Conservation (phyloP, 2,888 invertebrate genomes). For the Pristionchus fissidentatus region DNA sequence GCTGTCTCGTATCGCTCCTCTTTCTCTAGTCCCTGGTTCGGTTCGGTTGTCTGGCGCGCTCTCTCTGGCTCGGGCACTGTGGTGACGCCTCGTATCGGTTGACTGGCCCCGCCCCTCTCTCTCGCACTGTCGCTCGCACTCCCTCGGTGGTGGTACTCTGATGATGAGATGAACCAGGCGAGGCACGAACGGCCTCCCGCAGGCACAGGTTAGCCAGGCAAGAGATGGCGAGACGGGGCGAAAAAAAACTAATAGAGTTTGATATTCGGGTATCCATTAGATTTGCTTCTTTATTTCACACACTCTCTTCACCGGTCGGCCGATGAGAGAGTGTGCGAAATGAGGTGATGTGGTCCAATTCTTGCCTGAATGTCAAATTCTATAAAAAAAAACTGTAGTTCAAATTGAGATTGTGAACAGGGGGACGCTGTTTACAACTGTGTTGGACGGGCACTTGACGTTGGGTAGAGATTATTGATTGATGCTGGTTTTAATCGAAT, state of each 20-base stretch:
- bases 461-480: background rate
- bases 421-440: background rate
- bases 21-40: background rate
- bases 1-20: background rate
- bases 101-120: background rate
- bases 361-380: no score
- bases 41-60: background rate
- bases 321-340: no score
- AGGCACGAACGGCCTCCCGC: constrained; percentile 15
- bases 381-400: no score
- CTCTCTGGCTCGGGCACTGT: no score
- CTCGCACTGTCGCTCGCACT: constrained; percentile 11
- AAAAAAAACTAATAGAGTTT: no score
- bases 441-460: background rate
- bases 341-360: no score
- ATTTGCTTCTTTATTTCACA: no score
- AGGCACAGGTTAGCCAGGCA: constrained; percentile 36
- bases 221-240: no score
- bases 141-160: constrained; percentile 6
- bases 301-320: no score
- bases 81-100: no score
- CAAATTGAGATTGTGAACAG: no score
- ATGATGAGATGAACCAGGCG: constrained; percentile 13
- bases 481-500: background rate
- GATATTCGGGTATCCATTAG: no score